Percentiles rank a stretch among this genome's conserved stretches.
Evolutionary conservation across 2,888 invertebrate genomes (phyloP).

Genomic region (Pseudanteris insignis): DNA sequence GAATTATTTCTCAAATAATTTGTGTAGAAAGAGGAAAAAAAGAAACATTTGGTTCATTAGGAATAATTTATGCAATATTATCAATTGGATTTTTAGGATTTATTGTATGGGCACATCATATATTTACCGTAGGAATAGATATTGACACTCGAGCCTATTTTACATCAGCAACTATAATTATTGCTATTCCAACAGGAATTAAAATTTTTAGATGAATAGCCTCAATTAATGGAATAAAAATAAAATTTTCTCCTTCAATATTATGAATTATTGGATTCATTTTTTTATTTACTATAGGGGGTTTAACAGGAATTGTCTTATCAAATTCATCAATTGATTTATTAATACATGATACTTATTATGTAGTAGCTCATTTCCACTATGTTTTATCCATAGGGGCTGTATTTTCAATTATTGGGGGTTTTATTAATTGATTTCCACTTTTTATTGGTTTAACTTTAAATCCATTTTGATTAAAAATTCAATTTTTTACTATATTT

Average conservation of each 20-base stretch:
- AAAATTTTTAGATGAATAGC: conserved; percentile 84
- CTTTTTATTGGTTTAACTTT: conserved; percentile 78
- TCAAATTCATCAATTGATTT: conserved; percentile 83
- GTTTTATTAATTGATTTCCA: conserved; percentile 80
- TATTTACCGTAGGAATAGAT: conserved; percentile 86
- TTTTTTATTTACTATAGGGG: conserved; percentile 80
- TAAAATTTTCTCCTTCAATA: conserved; percentile 71
- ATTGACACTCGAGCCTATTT: conserved; percentile 86
- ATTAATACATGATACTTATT: conserved; percentile 83
- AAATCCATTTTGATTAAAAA: conserved; percentile 72
- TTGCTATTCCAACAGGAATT: conserved; percentile 86
- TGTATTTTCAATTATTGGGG: conserved; percentile 80
- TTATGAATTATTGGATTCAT: conserved; percentile 80
- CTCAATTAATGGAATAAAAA: conserved; percentile 71
- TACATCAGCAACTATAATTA: conserved; percentile 86
- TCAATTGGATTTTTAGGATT: conserved; percentile 84
- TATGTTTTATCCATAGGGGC: conserved; percentile 84
- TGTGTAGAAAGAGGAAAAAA: conserved; percentile 79
- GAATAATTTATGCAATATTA: conserved; percentile 86
- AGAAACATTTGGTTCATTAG: conserved; percentile 76
- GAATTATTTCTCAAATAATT: conserved; percentile 82
- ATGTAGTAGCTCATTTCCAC: conserved; percentile 85
- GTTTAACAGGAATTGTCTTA: conserved; percentile 73
- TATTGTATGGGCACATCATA: conserved; percentile 86
- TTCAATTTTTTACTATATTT: conserved; percentile 78